phyloP scores from a whole-genome alignment of 2,113 vertebrate genomes.

The Stercorarius parasiticus region DNA sequence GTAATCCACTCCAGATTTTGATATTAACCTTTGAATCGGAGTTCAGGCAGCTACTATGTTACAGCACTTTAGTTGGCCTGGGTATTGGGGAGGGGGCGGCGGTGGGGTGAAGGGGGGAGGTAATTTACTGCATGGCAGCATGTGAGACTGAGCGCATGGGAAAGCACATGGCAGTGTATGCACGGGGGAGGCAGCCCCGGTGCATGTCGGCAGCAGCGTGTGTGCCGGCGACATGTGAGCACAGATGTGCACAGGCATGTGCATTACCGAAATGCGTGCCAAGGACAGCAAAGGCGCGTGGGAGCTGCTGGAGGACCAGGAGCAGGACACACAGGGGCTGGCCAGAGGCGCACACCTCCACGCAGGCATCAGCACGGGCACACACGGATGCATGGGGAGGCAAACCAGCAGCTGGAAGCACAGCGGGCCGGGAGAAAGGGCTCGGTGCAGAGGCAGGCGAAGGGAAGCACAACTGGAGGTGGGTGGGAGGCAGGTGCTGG shows the following conservation, averaged over 20 bases:
- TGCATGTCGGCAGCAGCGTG: not conserved
- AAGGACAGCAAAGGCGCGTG: accelerated
- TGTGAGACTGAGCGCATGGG: not conserved
- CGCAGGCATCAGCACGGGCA: not conserved
- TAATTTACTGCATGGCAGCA: not conserved
- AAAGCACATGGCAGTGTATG: not conserved
- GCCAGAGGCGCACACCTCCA: not conserved
- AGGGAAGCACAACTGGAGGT: not conserved
- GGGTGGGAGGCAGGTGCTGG: not conserved
- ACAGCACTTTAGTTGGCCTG: conserved; percentile 68
- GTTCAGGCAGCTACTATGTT: conserved; percentile 89
- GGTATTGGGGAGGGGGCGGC: not conserved
- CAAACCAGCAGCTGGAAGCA: accelerated
- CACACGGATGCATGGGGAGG: not conserved
- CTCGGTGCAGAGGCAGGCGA: accelerated
- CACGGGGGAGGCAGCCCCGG: not conserved
- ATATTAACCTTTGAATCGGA: conserved; percentile 91
- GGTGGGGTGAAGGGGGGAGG: not conserved
- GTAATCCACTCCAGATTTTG: conserved; percentile 90
- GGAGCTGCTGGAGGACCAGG: not conserved
- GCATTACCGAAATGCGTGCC: not conserved
- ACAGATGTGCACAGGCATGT: not conserved
- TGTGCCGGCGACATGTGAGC: not conserved
- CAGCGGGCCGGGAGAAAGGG: accelerated
- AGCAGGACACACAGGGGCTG: not conserved